A percentile compares a stretch with the other conserved stretches of the same genome.
Evolutionary conservation across 2,113 vertebrate species (phyloP).

Genomic region (Struthidea cinerea): DNA sequence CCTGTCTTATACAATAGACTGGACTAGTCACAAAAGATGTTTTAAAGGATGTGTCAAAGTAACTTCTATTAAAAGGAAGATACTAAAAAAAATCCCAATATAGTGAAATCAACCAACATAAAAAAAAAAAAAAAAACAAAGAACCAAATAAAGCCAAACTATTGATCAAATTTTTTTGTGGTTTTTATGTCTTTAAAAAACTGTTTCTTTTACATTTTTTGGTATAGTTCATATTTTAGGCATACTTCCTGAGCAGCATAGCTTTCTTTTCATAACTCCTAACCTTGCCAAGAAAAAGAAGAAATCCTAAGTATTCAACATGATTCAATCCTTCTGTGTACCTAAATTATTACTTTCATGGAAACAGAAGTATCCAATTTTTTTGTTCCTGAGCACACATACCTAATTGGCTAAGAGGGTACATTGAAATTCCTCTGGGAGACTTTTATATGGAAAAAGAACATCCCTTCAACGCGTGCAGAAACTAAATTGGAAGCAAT

Average conservation of each 20-base stretch:
- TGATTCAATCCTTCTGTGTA: not conserved
- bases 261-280: not conserved
- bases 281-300: not conserved
- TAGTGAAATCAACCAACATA: not conserved
- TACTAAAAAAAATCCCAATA: not conserved
- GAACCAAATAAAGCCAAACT: not conserved
- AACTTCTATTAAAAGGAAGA: not conserved
- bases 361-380: constrained; percentile 8
- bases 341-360: not conserved
- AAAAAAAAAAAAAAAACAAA: not conserved
- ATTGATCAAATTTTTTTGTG: not conserved
- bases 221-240: not conserved
- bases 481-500: constrained; percentile 27
- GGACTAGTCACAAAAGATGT: not conserved
- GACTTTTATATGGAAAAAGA: not conserved
- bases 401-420: not conserved
- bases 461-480: not conserved
- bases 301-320: not conserved
- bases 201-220: not conserved
- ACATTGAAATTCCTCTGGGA: not conserved
- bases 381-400: not conserved
- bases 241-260: not conserved
- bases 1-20: not conserved
- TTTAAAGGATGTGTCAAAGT: not conserved
- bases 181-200: not conserved